A percentile compares a stretch with the other conserved stretches of the same genome.
Evolutionary conservation across 2,797 vertebrate species (phyloP).

Genomic region (Harpagifer antarcticus): DNA sequence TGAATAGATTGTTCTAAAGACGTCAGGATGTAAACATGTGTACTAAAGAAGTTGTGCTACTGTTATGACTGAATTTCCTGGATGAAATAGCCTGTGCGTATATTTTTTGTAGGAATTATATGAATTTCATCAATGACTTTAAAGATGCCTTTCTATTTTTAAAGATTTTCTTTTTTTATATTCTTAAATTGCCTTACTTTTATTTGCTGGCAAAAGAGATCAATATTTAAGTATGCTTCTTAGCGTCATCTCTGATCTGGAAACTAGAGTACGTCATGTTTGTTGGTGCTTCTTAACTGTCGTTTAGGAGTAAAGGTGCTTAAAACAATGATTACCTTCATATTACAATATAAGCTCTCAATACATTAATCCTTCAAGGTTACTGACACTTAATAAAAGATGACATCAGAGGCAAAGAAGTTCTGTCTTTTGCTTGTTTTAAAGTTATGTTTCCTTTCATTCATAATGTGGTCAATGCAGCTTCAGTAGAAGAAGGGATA

Average conservation of each 20-base stretch:
- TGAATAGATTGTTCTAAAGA: background rate
- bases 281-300: background rate
- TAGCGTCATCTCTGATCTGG: conserved; percentile 4
- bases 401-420: background rate
- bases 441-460: background rate
- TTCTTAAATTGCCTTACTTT: background rate
- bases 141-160: conserved; percentile 4
- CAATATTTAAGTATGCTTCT: background rate
- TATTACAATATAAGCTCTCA: background rate
- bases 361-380: conserved; percentile 41
- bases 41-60: conserved; percentile 5
- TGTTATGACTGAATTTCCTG: background rate
- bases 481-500: background rate
- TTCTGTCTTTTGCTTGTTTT: background rate
- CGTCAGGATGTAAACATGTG: background rate
- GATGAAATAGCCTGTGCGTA: background rate
- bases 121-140: conserved; percentile 4
- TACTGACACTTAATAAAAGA: conserved; percentile 44
- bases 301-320: conserved; percentile 6
- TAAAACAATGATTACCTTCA: background rate
- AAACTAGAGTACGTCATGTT: conserved; percentile 9
- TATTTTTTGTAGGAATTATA: background rate
- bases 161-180: conserved; percentile 16
- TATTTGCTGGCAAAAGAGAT: background rate
- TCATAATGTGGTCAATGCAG: background rate